Conservation (phyloP, 2,113 vertebrate species). For the Castor canadensis region DNA sequence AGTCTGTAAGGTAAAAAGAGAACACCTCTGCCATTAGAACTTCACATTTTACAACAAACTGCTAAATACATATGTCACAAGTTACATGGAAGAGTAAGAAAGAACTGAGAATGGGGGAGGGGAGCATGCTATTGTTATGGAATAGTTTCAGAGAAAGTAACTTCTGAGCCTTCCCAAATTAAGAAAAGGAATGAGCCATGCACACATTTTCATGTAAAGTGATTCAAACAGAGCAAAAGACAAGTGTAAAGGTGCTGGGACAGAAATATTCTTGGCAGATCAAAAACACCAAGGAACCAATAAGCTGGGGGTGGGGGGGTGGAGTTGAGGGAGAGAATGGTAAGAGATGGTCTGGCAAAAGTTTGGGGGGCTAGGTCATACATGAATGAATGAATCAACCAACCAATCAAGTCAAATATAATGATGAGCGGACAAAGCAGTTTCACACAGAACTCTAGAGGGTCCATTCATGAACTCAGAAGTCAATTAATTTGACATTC, state of each 20-base stretch:
- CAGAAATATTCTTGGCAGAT: not conserved
- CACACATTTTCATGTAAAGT: not conserved
- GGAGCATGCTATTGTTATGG: too few species aligned
- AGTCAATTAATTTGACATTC: not conserved
- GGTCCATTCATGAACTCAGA: not conserved
- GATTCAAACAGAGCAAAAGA: not conserved
- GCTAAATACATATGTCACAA: not conserved
- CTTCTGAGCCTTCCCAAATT: too few species aligned
- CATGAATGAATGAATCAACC: not conserved
- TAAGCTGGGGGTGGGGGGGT: not conserved
- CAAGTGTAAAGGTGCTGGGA: not conserved
- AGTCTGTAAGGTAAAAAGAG: not conserved
- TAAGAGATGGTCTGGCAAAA: not conserved
- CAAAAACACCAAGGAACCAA: not conserved
- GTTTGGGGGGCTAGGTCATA: not conserved
- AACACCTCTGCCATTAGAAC: not conserved
- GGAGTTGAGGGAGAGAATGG: not conserved
- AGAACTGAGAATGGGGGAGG: too few species aligned
- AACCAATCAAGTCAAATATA: not conserved
- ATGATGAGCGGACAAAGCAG: not conserved
- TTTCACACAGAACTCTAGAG: not conserved
- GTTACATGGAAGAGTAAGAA: not conserved
- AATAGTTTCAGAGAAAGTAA: not conserved
- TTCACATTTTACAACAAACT: not conserved
- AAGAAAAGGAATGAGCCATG: too few species aligned